Evolutionary conservation across 1,140 invertebrate species (phyloP).

Genomic region (Meteorus sp.): DNA sequence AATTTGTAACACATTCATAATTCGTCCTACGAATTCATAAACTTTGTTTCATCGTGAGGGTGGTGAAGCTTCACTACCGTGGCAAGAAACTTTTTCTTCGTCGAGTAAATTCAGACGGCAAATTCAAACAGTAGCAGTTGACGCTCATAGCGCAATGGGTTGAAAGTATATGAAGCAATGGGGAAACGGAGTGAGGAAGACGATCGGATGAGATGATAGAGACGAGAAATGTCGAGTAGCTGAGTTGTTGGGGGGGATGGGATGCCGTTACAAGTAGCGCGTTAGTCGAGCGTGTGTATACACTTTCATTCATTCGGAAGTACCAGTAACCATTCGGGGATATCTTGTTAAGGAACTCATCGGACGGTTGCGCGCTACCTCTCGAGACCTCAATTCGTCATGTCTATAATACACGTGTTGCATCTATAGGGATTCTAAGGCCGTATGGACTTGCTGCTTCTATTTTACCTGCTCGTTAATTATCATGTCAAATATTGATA

Average conservation of each 20-base stretch:
- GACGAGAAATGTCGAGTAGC: neutral
- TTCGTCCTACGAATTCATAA: neutral
- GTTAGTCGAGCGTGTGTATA: slow-evolving; percentile 27
- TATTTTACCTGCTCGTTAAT: too few relatives aligned
- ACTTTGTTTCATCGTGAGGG: neutral
- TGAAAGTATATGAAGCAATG: too few relatives aligned
- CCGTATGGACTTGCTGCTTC: too few relatives aligned
- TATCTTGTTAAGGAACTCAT: slow-evolving; percentile 41
- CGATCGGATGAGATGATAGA: neutral
- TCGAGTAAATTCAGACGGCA: slow-evolving; percentile 29
- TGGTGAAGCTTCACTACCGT: neutral
- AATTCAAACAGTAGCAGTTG: slow-evolving; percentile 28
- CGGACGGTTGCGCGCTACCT: slow-evolving; percentile 13
- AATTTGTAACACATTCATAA: neutral
- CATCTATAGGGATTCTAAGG: too few relatives aligned
- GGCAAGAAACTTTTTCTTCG: slow-evolving; percentile 4
- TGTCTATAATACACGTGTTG: neutral
- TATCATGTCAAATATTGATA: too few relatives aligned
- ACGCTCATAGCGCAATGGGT: slow-evolving; percentile 1
- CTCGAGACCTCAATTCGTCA: neutral
- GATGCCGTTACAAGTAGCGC: slow-evolving; percentile 23
- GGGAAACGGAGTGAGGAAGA: neutral
- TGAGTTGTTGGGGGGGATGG: slow-evolving; percentile 2
- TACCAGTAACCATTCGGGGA: slow-evolving; percentile 38
- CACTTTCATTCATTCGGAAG: slow-evolving; percentile 36